Base-by-base conservation (phyloP, 1,140 invertebrate species). In the Drosophila lacertosa region DNA sequence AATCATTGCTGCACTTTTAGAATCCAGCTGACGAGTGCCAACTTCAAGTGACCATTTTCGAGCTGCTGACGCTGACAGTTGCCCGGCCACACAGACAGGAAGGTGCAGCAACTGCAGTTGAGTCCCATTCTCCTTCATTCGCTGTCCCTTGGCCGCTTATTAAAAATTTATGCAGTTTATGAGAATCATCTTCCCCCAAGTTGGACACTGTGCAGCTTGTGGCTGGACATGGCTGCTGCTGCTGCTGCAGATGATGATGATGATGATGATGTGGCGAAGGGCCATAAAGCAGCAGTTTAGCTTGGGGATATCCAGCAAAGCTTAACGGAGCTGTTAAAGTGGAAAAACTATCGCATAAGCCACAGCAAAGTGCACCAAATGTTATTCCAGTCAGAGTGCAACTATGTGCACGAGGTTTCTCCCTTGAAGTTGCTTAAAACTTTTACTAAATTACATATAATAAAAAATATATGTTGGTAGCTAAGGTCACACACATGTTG, bases 121-220 rank as follows among this genome's bases (percentile, higher is more conserved):
- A n/a, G n/a, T n/a, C n/a, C 20, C 40, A 15, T 9, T 24, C 20
- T 26, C 33, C 50, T 22, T 15, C 35, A 7, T 37, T 37, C 35
- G 45, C 18, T 32, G 22, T 75, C 60, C 53, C 62, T 75, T 75
- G 63, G 63, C 55, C 64, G 59, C 66, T 84, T 86, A 84, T 84
- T 86, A 84, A 86, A 84, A 84, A 84, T 84, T 67, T 69, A 86
- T 86, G 73, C 77, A 84, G 66, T 70, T 84, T 86, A 84, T 80
- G 63, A 42, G 47, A 67, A 72, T 42, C 64, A 48, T 18, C 32
- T 18, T 24, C 2, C 48, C 20, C 11, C 20, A 11, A 40, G 11
- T 53, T 20, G 29, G 10, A 33, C 35, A 15, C 16, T 11, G 39
- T 54, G 15, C 62, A 69, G 45, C 47, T 58, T 59, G 59, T 29